Evolutionary conservation across 2,888 invertebrate species (phyloP), one percentile per base, ranked within the genome.

Genomic region (Brassicogethes aeneus): DNA sequence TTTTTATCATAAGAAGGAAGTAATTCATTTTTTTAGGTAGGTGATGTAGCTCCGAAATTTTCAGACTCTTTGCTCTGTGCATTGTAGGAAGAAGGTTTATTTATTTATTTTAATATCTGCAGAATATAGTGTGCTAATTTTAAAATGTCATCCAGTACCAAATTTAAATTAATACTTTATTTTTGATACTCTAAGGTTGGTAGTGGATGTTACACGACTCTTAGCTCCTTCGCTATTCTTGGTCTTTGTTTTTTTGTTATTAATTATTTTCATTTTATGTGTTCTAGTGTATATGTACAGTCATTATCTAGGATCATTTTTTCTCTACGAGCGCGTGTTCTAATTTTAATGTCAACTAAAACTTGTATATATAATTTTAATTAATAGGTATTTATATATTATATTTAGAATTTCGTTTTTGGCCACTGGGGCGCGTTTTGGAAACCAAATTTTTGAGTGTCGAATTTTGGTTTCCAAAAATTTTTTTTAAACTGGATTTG

Each of bases 341-440:
- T 56, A 56, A n/a, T n/a, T n/a, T n/a, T n/a, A n/a, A n/a, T n/a
- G n/a, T n/a, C n/a, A n/a, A 47, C 52, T 46, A 48, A 42, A 37
- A 40, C 10, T 45, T 45, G 42, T 52, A 42, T 54, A 46, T 51
- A 53, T 48, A 42, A 48, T 53, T 56, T 51, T 47, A 52, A 53
- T 52, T 53, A 47, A 57, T 54, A 51, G n/a, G 47, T 58, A 53
- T 53, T 55, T 61, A 61, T n/a, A n/a, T 60, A 56, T 60, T 60
- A 60, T 58, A 61, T 55, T 62, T 64, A 64, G 63, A 64, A 64
- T 64, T 64, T 64, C 62, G 62, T 64, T 61, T n/a, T 62, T 59
- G 54, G 57, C 60, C 58, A 33, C 37, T n/a, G n/a, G n/a, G n/a
- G n/a, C n/a, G n/a, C n/a, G n/a, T n/a, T n/a, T n/a, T n/a, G n/a